These are phyloP conservation scores for Umimayanthus chanpuru DNA, from an alignment of 92 coral and sea anemone species.

Conservation along the genomic window DNA sequence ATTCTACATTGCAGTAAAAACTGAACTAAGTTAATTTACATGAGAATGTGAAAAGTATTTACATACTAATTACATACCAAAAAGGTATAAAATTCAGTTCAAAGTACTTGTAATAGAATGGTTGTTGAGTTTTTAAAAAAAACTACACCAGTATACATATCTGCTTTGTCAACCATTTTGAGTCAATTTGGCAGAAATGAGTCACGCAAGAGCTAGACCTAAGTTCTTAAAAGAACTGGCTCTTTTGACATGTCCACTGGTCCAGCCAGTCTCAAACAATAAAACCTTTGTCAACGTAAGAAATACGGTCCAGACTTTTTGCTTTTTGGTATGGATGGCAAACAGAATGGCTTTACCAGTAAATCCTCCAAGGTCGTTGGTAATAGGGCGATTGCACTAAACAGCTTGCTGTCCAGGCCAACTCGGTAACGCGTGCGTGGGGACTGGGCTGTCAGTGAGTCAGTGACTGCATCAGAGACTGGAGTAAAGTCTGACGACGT, in stretches of 20 bases:
- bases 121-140: neutral
- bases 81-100: no score
- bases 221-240: neutral
- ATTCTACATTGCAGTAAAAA: no score
- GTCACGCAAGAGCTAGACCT: neutral
- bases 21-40: no score
- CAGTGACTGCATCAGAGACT: conserved; percentile 49
- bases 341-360: conserved; percentile 8
- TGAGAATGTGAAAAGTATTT: no score
- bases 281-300: neutral
- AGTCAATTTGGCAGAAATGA: neutral
- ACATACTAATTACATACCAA: no score
- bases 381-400: neutral
- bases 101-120: no score
- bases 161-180: no score
- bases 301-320: conserved; percentile 10
- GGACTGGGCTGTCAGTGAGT: conserved; percentile 51
- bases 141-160: neutral
- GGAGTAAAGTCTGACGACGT: conserved; percentile 25
- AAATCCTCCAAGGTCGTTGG: conserved; percentile 35
- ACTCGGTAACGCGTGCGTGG: conserved; percentile 51
- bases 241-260: neutral
- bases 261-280: neutral
- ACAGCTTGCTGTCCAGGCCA: conserved; percentile 53
- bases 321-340: conserved; percentile 33